Conservation (phyloP, 1,140 invertebrate genomes). For the Cherax destructor region DNA sequence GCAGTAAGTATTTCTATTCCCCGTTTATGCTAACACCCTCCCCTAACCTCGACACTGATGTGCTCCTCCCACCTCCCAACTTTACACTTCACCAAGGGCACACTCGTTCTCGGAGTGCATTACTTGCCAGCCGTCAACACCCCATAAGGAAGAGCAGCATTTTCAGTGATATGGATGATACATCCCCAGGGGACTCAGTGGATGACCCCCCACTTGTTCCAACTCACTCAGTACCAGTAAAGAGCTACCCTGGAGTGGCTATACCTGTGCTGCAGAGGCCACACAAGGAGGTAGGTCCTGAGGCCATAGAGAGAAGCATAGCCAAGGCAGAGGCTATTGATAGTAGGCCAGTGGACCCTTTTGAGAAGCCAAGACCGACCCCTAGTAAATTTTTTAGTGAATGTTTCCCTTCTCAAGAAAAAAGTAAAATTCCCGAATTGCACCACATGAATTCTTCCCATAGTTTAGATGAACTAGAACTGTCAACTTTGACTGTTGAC, state of each 20-base stretch:
- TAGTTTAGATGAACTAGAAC: conserved; percentile 64
- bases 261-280: conserved; percentile 60
- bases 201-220: conserved; percentile 58
- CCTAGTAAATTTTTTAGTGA: conserved; percentile 46
- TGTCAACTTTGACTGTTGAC: conserved; percentile 59
- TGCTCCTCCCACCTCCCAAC: conserved; percentile 70
- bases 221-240: conserved; percentile 55
- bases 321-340: conserved; percentile 45
- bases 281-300: conserved; percentile 69
- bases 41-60: conserved; percentile 71
- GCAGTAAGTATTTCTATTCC: conserved; percentile 69
- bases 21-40: conserved; percentile 63
- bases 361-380: conserved; percentile 17
- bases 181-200: conserved; percentile 66
- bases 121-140: conserved; percentile 68
- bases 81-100: conserved; percentile 65
- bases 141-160: conserved; percentile 68
- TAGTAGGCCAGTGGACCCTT: conserved; percentile 50
- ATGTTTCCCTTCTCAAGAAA: conserved; percentile 51
- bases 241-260: conserved; percentile 68
- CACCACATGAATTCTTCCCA: conserved; percentile 62
- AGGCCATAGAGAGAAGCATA: conserved; percentile 34
- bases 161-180: conserved; percentile 70
- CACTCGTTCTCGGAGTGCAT: conserved; percentile 40
- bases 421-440: conserved; percentile 36